Evolutionary conservation across 2,113 vertebrate genomes (phyloP), one percentile per base, ranked within the genome.

Genomic region (Rissa tridactyla): DNA sequence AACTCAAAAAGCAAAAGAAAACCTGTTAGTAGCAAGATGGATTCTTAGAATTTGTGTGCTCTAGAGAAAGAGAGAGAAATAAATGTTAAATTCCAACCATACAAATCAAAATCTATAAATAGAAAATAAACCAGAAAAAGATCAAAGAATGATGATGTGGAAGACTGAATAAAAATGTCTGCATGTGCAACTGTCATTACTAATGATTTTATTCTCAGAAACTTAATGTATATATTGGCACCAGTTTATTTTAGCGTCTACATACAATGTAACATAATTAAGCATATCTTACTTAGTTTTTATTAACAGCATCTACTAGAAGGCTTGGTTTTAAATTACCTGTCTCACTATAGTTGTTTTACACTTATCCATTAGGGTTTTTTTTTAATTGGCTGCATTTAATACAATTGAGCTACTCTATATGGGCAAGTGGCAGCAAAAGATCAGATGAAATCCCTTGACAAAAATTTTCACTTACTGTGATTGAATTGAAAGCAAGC

Each of bases 21-120:
- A 99, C 98, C 98, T 98, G 98, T 96, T 98, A 98, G 98, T 98
- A 98, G 98, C 98, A 97, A 98, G 98, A 98, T 98, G 98, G 97
- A 98, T 97, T 98, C 98, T 98, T 98, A 99, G 96, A 90, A 96
- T 96, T 96, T 99, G 97, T 97, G 98, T 98, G 98, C 98, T 99
- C 98, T 98, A 97, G 98, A 98, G 91, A 98, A 97, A 98, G 92
- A 94, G 81, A 98, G 98, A 96, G 64, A 97, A 94, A 97, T 19
- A 95, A 91, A 69, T 20, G 82, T 98, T 96, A 98, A 98, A 98
- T 97, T 98, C 87, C 98, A 97, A 98, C 89, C 94, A 97, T 97
- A 98, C 86, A 98, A 98, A 95, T 89, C 23, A 97, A 96, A 75
- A 70, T 88, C 11, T 66, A 82, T 90, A 60, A 96, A 66, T 29